Base-by-base conservation (phyloP, 2,888 invertebrate genomes). In the Eupithecia dodoneata region DNA sequence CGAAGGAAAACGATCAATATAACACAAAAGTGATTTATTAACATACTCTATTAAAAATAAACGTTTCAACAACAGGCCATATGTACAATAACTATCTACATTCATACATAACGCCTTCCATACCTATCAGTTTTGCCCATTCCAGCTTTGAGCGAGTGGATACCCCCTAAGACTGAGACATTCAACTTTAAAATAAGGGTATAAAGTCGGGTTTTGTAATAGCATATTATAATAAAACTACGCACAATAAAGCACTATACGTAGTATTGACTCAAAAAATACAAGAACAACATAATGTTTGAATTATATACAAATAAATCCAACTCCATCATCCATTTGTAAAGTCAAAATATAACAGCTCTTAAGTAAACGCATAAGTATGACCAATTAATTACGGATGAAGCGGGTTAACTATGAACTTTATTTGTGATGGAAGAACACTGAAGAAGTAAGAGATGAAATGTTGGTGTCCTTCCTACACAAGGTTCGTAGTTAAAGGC, bases 11-110 rank as follows among this genome's bases (percentile, higher is more conserved):
- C 3, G 30, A 18, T 4, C 18, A 70, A 93, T 92, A 85, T 94
- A 94, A 94, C 88, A 80, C 76, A 83, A 82, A 76, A 81, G 76
- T 91, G 91, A 93, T 94, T 93, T 91, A 93, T 92, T 94, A 94
- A 94, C 93, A 90, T 94, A 94, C 91, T 94, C 93, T 94, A 94
- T 94, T 94, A 93, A 94, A 92, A 94, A 94, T 94, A 94, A 94
- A 93, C 92, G 91, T 91, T 92, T 92, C 87, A 94, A 94, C 94
- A 94, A 94, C 92, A 92, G 90, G 92, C 93, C 84, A 84, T 87
- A 94, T 94, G 89, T 94, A 94, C 94, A 94, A 84, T 87, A 86
- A 86, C 88, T 87, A 94, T 92, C 91, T 93, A 94, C 94, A 94
- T 80, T 89, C 92, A 88, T 87, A 88, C 90, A 84, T 80, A 81